A percentile compares a stretch with the other conserved stretches of the same genome.
phyloP scores from a whole-genome alignment of 1,140 invertebrate species.

The Dolichoris vasculosae region DNA sequence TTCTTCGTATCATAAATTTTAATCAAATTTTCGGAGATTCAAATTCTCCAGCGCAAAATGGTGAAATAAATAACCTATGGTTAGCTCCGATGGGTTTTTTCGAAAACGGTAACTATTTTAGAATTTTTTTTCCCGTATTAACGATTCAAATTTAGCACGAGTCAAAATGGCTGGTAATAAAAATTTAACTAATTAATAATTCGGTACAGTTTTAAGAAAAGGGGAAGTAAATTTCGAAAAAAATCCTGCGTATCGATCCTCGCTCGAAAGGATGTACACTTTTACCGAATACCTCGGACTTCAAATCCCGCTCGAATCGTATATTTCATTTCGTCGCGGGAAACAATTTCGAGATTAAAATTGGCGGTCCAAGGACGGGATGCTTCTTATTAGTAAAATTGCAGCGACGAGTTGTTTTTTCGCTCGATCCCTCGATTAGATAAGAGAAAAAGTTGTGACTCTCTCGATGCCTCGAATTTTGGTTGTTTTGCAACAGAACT shows the following conservation, averaged over 20 bases:
- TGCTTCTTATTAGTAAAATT: neutral
- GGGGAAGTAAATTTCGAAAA: no score
- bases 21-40: slow-evolving; percentile 5
- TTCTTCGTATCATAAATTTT: slow-evolving; percentile 4
- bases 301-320: no score
- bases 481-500: neutral
- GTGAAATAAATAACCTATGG: neutral
- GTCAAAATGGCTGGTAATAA: no score
- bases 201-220: no score
- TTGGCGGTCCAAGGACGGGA: neutral
- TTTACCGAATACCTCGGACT: no score
- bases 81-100: neutral
- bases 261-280: no score
- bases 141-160: neutral
- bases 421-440: neutral
- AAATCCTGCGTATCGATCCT: no score
- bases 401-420: neutral
- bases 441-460: neutral
- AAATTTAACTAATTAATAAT: no score
- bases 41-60: neutral
- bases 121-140: neutral
- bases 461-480: neutral
- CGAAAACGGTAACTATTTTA: neutral
- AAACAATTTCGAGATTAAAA: neutral
- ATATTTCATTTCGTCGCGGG: no score